These are phyloP conservation scores for Plectus sambesii DNA, from an alignment of 1,140 invertebrate genomes.

Conservation along the genomic window DNA sequence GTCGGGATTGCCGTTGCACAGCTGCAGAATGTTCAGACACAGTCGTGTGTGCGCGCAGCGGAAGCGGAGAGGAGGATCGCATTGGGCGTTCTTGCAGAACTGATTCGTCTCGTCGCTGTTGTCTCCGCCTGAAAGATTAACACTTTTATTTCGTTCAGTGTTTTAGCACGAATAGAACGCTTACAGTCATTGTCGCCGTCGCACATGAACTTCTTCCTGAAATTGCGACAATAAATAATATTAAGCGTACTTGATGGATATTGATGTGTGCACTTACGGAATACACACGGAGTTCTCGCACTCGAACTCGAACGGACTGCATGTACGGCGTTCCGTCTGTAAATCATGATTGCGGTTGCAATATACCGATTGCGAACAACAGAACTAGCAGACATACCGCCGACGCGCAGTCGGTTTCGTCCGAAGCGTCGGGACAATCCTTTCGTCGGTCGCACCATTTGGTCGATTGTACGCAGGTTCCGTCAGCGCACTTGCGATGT, in stretches of 20 bases:
- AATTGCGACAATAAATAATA: too few relatives aligned
- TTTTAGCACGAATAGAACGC: too few relatives aligned
- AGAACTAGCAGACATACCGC: constrained; percentile 4
- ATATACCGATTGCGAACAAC: not conserved
- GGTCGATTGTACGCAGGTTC: constrained; percentile 37
- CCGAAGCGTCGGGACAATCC: constrained; percentile 39
- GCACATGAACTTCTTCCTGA: constrained; percentile 42
- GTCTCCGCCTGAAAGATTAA: too few relatives aligned
- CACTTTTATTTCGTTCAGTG: too few relatives aligned
- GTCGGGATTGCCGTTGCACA: not conserved
- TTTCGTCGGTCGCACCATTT: constrained; percentile 37
- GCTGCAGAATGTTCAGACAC: constrained; percentile 38
- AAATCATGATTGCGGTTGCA: constrained; percentile 5
- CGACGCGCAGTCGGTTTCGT: constrained; percentile 38
- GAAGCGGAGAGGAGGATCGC: constrained; percentile 43
- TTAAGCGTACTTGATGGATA: too few relatives aligned
- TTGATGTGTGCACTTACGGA: too few relatives aligned
- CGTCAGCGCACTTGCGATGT: constrained; percentile 38
- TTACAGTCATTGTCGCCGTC: constrained; percentile 15
- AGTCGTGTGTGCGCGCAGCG: constrained; percentile 38
- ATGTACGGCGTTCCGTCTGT: constrained; percentile 24
- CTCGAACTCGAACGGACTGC: constrained; percentile 40
- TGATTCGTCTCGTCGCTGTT: constrained; percentile 41
- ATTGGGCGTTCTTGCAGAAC: constrained; percentile 35
- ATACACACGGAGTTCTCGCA: constrained; percentile 41